Evolutionary conservation across 2,888 invertebrate species (phyloP).

Genomic region (Nymphalis polychloros): DNA sequence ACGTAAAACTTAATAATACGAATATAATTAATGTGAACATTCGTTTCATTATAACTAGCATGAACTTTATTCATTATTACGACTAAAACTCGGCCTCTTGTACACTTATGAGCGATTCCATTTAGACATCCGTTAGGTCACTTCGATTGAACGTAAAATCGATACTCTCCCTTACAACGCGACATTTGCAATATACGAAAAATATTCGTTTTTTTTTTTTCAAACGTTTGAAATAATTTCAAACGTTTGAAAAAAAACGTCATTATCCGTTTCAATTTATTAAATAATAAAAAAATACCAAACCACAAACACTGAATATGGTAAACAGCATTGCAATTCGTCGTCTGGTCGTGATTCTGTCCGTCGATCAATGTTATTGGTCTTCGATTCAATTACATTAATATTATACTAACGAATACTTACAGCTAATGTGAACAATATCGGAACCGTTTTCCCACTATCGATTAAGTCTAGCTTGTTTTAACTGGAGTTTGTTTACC

Average conservation of each 20-base stretch:
- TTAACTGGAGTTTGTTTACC: slow-evolving; percentile 24
- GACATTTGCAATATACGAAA: neutral
- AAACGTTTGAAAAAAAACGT: too few species aligned
- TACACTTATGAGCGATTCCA: slow-evolving; percentile 19
- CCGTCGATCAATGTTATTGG: slow-evolving; percentile 11
- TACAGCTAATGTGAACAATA: slow-evolving; percentile 30
- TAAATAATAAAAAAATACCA: slow-evolving; percentile 11
- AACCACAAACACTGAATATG: slow-evolving; percentile 17
- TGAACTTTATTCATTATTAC: slow-evolving; percentile 33
- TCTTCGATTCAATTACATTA: slow-evolving; percentile 12
- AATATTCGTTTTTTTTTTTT: neutral
- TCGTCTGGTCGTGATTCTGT: neutral
- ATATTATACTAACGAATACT: slow-evolving; percentile 23
- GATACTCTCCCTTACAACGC: neutral
- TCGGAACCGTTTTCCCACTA: slow-evolving; percentile 12
- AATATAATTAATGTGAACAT: slow-evolving; percentile 32
- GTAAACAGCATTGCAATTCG: slow-evolving; percentile 20
- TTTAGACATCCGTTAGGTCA: neutral
- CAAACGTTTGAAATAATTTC: neutral
- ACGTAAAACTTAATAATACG: slow-evolving; percentile 34
- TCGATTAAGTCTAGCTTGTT: slow-evolving; percentile 3
- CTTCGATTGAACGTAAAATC: neutral
- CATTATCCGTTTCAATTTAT: too few species aligned
- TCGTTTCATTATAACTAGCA: slow-evolving; percentile 35
- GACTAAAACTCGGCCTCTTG: slow-evolving; percentile 22